Percentiles rank a stretch among this genome's conserved stretches.
phyloP scores from a whole-genome alignment of 2,113 vertebrate genomes.

The Colossoma macropomum region DNA sequence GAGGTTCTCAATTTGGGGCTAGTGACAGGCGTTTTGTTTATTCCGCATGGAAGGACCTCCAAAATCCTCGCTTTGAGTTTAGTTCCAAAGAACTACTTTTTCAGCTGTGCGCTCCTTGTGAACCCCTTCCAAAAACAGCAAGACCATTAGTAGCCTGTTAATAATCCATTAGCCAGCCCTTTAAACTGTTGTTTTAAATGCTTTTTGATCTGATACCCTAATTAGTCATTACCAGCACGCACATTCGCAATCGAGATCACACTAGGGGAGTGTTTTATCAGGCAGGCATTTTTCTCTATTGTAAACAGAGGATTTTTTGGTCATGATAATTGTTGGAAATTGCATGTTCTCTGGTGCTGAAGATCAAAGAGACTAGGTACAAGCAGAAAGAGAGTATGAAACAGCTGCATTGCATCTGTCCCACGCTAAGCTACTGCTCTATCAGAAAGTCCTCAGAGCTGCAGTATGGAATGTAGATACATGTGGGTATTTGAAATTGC shows the following conservation, averaged over 20 bases:
- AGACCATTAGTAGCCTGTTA: constrained; percentile 71
- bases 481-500: not conserved
- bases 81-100: constrained; percentile 58
- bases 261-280: constrained; percentile 50
- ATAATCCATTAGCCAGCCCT: constrained; percentile 73
- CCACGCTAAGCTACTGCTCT: constrained; percentile 24
- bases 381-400: constrained; percentile 34
- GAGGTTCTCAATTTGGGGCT: constrained; percentile 55
- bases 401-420: constrained; percentile 75
- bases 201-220: constrained; percentile 71
- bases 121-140: constrained; percentile 71
- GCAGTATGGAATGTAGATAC: constrained; percentile 33
- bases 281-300: constrained; percentile 55
- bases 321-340: constrained; percentile 72
- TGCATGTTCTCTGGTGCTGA: constrained; percentile 57
- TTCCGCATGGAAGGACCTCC: constrained; percentile 54
- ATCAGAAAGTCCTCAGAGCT: constrained; percentile 38
- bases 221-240: constrained; percentile 71
- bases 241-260: constrained; percentile 60
- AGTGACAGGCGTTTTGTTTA: constrained; percentile 63
- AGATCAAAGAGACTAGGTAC: constrained; percentile 57
- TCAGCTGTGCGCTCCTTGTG: constrained; percentile 61
- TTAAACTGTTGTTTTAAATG: constrained; percentile 70
- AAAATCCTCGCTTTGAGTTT: constrained; percentile 57
- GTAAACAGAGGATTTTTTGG: constrained; percentile 71